Percentiles rank a stretch among this genome's conserved stretches.
Conservation (phyloP, 1,140 invertebrate species). For the Aethina tumida region DNA sequence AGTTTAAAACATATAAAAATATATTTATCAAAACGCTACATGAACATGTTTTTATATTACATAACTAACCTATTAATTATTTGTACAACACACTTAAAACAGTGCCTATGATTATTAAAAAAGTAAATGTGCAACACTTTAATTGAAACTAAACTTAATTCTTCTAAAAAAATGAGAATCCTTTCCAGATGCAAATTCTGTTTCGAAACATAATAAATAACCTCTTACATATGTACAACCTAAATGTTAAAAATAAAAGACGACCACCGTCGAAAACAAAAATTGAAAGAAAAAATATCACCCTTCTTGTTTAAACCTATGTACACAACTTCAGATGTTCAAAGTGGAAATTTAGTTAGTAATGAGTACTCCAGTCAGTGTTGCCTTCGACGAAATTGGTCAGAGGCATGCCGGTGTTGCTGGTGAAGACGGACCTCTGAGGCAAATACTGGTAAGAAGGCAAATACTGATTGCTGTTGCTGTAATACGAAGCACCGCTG, state of each 20-base stretch:
- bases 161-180: too few relatives aligned
- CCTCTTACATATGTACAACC: neutral
- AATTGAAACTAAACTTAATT: too few relatives aligned
- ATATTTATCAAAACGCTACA: slow-evolving; percentile 1
- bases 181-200: neutral
- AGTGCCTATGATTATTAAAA: neutral
- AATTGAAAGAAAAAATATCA: too few relatives aligned
- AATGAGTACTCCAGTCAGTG: neutral
- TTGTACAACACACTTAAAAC: slow-evolving; percentile 1
- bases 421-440: slow-evolving; percentile 26
- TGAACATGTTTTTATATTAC: neutral
- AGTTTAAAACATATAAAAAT: neutral
- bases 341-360: neutral
- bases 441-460: slow-evolving; percentile 33
- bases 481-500: slow-evolving; percentile 19
- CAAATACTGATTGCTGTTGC: slow-evolving; percentile 30
- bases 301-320: neutral
- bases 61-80: neutral
- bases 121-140: neutral
- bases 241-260: slow-evolving; percentile 6
- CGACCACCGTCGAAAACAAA: too few relatives aligned
- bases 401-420: slow-evolving; percentile 14
- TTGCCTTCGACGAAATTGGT: too few relatives aligned
- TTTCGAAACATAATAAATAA: neutral
- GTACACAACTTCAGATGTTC: neutral